phyloP scores from a whole-genome alignment of 2,888 invertebrate genomes.

The Drosophila glabriapex region DNA sequence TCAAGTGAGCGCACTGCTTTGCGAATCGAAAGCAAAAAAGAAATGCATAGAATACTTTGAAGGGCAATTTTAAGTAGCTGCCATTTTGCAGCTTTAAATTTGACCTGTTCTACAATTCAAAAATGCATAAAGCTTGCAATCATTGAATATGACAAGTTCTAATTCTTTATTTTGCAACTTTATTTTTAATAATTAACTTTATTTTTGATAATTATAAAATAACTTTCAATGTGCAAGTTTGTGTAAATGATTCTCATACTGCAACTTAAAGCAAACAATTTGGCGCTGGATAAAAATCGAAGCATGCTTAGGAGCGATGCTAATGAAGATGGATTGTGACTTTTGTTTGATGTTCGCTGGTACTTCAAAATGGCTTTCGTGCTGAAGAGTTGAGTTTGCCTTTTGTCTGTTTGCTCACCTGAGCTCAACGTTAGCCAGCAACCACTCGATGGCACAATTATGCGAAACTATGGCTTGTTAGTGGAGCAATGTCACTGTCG shows the following conservation, averaged over 20 bases:
- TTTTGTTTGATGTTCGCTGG: neutral
- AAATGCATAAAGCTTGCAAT: too few relatives aligned
- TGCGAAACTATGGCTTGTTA: neutral
- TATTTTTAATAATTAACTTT: neutral
- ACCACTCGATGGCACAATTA: constrained; percentile 14
- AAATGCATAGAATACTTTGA: constrained; percentile 13
- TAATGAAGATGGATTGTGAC: neutral
- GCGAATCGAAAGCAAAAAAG: neutral
- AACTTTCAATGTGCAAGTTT: neutral
- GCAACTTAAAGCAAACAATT: neutral
- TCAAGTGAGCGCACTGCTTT: constrained; percentile 24
- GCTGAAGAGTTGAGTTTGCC: constrained; percentile 1
- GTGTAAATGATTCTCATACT: neutral
- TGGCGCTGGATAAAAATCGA: neutral
- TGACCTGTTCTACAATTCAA: neutral
- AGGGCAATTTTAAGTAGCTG: neutral
- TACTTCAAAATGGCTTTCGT: neutral
- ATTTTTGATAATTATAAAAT: neutral
- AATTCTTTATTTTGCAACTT: neutral
- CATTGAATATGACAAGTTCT: too few relatives aligned
- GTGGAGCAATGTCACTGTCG: constrained; percentile 54
- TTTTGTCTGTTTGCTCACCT: constrained; percentile 11
- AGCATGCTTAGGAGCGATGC: neutral
- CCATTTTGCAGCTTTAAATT: neutral
- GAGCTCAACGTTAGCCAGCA: constrained; percentile 1